Evolutionary conservation across 2,797 vertebrate genomes (phyloP).

Genomic region (Spinibarbus caldwelli): DNA sequence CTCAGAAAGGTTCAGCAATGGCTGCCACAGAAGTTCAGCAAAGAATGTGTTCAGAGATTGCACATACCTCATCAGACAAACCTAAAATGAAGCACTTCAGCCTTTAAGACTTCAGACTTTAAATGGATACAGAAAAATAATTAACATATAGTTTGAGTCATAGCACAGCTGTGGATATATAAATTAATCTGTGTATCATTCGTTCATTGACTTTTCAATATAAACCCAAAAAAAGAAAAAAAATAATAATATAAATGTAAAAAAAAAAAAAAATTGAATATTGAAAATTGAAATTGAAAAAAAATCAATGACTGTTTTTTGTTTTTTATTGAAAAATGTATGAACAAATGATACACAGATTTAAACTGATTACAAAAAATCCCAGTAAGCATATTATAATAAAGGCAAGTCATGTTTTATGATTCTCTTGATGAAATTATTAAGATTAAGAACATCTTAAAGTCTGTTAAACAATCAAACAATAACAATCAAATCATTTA

Average conservation of each 20-base stretch:
- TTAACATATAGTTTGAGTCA: neutral
- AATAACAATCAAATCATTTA: too few species aligned
- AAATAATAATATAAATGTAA: too few species aligned
- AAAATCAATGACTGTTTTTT: too few species aligned
- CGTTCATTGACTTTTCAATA: neutral
- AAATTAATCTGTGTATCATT: neutral
- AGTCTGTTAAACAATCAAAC: too few species aligned
- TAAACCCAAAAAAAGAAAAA: neutral
- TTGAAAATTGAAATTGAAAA: too few species aligned
- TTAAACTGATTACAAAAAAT: neutral
- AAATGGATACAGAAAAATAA: neutral
- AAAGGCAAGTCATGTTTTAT: too few species aligned
- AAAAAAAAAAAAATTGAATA: too few species aligned
- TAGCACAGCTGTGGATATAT: neutral
- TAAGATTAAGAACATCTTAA: too few species aligned
- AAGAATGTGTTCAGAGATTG: too few species aligned
- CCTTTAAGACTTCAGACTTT: neutral
- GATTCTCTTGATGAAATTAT: too few species aligned
- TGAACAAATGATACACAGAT: too few species aligned
- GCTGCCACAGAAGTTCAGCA: neutral
- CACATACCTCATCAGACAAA: neutral
- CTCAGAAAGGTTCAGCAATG: constrained; percentile 36
- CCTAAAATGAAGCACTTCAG: neutral
- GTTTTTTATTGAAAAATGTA: too few species aligned
- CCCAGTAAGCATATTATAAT: neutral